Base-by-base conservation (phyloP, 1,140 invertebrate species). In the Drosophila pectinifera region DNA sequence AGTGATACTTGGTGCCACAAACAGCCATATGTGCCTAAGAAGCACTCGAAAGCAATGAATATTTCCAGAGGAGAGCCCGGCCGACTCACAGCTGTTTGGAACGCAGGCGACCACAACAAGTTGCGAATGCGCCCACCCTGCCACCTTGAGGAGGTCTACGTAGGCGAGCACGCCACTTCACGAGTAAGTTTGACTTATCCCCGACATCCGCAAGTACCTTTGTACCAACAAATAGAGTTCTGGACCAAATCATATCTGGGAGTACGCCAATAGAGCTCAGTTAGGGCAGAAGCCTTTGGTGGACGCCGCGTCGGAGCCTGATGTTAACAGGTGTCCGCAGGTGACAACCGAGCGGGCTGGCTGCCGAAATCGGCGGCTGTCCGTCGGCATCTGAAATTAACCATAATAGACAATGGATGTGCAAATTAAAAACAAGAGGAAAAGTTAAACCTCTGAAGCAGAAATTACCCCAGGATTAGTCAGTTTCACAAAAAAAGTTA, bases 271-370 rank as follows among this genome's bases (percentile, higher is more conserved):
- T n/a, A n/a, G n/a, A n/a, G n/a, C n/a, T n/a, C n/a, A n/a, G n/a
- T n/a, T n/a, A n/a, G n/a, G n/a, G n/a, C n/a, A n/a, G n/a, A n/a
- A n/a, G n/a, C n/a, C n/a, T n/a, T n/a, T n/a, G n/a, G 5, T 4
- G 28, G 2, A 7, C 13, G 34, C 7, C 18, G 6, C 18, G 0
- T n/a, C 5, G 18, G 13, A 53, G 31, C 7, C 22, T 2, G 31
- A 36, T 36, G 49, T 53, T 36, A 51, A 51, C 49, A 51, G 49
- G 49, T 51, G 49, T 31, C 49, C 28, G 18, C 49, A 36, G 49
- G 49, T 51, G 49, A 51, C 49, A 20, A 14, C 7, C 13, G 13
- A 5, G 4, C 14, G 31, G 28, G 18, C 4, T 28, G 11, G 11
- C n/a, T 31, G 26, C 13, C 5, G n/a, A 49, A 49, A 13, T 7